Percentiles rank a stretch among this genome's conserved stretches.
Evolutionary conservation across 2,797 vertebrate species (phyloP).

Genomic region (Enteromius unitaeniatus): DNA sequence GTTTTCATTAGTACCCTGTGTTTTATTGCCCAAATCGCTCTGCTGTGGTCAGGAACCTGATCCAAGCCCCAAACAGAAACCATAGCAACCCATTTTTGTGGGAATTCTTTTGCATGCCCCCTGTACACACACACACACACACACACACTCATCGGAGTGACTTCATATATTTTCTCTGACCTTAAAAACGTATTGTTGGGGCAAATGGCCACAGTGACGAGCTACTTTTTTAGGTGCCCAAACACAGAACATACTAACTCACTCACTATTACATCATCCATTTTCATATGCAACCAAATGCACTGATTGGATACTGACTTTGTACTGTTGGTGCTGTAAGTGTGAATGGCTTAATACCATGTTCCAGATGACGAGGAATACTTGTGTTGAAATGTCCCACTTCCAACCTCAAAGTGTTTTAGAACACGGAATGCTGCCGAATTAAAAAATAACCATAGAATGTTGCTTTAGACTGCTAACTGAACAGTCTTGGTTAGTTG

Average conservation of each 20-base stretch:
- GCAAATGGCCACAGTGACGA: background rate
- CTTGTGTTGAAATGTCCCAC: background rate
- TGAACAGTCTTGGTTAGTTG: background rate
- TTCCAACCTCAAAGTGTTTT: background rate
- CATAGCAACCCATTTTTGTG: conserved; percentile 68
- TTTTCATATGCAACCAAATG: conserved; percentile 10
- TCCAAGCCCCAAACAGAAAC: conserved; percentile 77
- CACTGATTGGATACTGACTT: conserved; percentile 47
- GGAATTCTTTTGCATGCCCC: conserved; percentile 61
- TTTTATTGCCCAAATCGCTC: conserved; percentile 71
- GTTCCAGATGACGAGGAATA: background rate
- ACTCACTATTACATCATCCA: conserved; percentile 30
- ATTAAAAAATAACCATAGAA: background rate
- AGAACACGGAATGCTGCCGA: no score
- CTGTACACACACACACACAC: conserved; percentile 52
- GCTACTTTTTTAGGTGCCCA: background rate
- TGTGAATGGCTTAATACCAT: background rate
- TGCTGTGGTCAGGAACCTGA: conserved; percentile 76
- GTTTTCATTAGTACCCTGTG: conserved; percentile 78
- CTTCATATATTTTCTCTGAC: conserved; percentile 55
- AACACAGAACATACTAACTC: conserved; percentile 14
- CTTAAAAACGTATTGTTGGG: background rate
- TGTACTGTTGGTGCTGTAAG: conserved; percentile 1
- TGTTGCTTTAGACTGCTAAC: background rate
- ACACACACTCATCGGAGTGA: conserved; percentile 50